Evolutionary conservation across 2,797 vertebrate genomes (phyloP).

Genomic region (Rhodeus uyekii): DNA sequence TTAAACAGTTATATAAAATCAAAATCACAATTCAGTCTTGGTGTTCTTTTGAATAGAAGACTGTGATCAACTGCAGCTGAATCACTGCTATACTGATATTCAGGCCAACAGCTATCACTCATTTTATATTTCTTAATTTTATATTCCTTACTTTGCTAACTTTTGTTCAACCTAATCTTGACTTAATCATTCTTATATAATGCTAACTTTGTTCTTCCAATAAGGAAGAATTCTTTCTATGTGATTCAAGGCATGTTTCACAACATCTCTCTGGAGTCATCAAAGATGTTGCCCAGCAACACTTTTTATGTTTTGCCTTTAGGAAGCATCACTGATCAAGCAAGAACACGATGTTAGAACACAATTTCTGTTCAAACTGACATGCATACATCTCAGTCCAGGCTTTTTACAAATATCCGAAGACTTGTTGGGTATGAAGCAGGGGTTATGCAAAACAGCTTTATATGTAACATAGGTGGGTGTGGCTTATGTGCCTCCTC

Average conservation of each 20-base stretch:
- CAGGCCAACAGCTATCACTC: not conserved
- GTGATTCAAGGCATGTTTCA: not conserved
- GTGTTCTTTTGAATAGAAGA: not conserved
- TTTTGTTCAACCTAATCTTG: too few relatives aligned
- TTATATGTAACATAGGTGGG: slow-evolving; percentile 11
- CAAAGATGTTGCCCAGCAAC: slow-evolving; percentile 11
- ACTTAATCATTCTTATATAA: not conserved
- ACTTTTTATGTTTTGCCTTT: not conserved
- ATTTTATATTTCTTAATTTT: not conserved
- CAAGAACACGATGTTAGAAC: not conserved
- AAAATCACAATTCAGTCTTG: not conserved
- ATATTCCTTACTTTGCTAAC: not conserved
- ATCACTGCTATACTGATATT: not conserved
- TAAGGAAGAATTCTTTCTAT: not conserved
- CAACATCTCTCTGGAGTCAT: not conserved
- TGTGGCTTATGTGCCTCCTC: slow-evolving; percentile 19
- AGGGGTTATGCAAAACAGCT: slow-evolving; percentile 6
- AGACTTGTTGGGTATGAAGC: not conserved
- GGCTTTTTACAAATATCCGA: not conserved
- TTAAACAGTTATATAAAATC: too few relatives aligned
- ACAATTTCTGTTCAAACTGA: not conserved
- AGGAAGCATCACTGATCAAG: not conserved
- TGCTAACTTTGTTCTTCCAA: not conserved
- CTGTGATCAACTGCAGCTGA: not conserved
- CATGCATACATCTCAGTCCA: not conserved